Evolutionary conservation across 2,888 invertebrate genomes (phyloP).

Genomic region (Euphydryas editha): DNA sequence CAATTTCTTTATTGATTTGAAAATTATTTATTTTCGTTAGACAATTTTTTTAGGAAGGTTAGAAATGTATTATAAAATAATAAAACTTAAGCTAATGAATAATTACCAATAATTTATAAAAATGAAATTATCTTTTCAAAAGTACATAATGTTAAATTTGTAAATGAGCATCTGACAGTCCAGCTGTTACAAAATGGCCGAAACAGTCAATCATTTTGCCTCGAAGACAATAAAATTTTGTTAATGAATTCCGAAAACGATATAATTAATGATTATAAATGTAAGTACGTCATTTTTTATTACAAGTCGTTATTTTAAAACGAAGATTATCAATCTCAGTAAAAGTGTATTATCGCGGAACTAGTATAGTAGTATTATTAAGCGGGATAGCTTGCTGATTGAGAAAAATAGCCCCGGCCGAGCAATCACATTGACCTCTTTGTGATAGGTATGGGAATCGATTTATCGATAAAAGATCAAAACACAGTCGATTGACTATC

Average conservation of each 20-base stretch:
- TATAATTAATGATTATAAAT: slow-evolving; percentile 3
- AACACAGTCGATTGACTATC: not conserved
- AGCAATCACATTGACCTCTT: slow-evolving; percentile 53
- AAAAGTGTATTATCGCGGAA: slow-evolving; percentile 28
- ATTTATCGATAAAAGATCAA: slow-evolving; percentile 19
- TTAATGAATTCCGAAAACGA: not conserved
- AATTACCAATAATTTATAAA: no score
- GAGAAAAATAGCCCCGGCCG: slow-evolving; percentile 54
- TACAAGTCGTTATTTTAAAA: slow-evolving; percentile 12
- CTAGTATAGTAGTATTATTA: slow-evolving; percentile 43
- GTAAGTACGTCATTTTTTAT: not conserved
- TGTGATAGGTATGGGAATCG: slow-evolving; percentile 45
- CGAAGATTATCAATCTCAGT: slow-evolving; percentile 16
- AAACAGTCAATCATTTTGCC: not conserved
- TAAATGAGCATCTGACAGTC: no score
- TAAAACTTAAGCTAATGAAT: no score
- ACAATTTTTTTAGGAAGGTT: no score
- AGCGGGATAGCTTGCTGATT: slow-evolving; percentile 53
- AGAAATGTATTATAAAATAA: no score
- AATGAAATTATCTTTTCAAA: no score
- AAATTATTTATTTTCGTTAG: no score
- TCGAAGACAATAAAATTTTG: not conserved
- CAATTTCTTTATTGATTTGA: no score
- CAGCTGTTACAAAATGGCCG: no score
- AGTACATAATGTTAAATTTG: no score